Evolutionary conservation across 2,888 invertebrate genomes (phyloP).

Genomic region (Tridacna gigas): DNA sequence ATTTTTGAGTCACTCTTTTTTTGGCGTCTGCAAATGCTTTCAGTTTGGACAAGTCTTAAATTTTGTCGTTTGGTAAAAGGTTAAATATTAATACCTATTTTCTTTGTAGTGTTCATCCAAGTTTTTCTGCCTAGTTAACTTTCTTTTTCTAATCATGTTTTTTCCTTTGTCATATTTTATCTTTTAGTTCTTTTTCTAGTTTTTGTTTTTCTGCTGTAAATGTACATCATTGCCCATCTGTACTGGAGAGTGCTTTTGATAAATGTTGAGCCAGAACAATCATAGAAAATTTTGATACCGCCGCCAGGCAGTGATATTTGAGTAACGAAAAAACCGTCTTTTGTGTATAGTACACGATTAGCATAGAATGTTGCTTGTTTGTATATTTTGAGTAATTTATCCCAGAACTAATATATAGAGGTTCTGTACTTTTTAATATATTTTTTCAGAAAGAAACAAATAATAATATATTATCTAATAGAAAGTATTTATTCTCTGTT

Average conservation of each 20-base stretch:
- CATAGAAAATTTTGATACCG: neutral
- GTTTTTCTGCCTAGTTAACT: neutral
- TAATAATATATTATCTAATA: conserved; percentile 14
- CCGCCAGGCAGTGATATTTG: neutral
- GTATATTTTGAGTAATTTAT: conserved; percentile 27
- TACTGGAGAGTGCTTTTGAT: neutral
- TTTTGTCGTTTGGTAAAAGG: no score
- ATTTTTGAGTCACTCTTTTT: no score
- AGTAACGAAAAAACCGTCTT: neutral
- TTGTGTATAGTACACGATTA: neutral
- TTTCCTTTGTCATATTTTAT: neutral
- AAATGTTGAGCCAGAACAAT: neutral
- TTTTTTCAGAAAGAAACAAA: neutral
- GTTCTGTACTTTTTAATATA: conserved; percentile 5
- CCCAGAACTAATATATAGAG: conserved; percentile 10
- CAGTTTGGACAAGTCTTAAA: no score
- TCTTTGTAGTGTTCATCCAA: conserved; percentile 11
- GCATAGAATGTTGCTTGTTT: conserved; percentile 26
- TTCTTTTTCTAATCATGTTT: neutral
- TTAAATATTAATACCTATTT: neutral
- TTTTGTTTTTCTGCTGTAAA: conserved; percentile 12
- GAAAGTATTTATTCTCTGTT: conserved; percentile 10
- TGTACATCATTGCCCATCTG: neutral
- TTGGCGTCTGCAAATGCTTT: no score
- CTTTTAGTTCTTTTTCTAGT: neutral